Percentiles rank a stretch among this genome's conserved stretches.
phyloP scores from a whole-genome alignment of 1,140 invertebrate species.

The Diabrotica undecimpunctata region DNA sequence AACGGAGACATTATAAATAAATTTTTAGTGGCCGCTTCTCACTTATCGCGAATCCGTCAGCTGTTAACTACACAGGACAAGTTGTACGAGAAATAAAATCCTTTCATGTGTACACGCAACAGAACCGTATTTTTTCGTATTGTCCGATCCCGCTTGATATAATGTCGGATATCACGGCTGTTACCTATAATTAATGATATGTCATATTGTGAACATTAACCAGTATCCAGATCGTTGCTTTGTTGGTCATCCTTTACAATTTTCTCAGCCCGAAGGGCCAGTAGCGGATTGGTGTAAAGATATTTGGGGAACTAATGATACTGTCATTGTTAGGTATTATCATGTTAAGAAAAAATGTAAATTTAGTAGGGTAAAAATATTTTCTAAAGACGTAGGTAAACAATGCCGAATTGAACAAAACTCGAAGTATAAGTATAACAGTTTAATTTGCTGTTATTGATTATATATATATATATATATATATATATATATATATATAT shows the following conservation, averaged over 20 bases:
- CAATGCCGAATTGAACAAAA: no score
- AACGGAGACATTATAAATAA: background rate
- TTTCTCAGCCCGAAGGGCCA: background rate
- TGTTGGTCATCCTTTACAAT: background rate
- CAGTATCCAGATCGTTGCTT: conserved; percentile 3
- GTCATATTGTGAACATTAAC: conserved; percentile 8
- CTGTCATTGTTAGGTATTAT: background rate
- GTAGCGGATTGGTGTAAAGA: background rate
- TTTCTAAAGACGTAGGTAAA: no score
- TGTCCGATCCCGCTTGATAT: conserved; percentile 3
- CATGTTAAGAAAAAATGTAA: background rate
- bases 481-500: no score
- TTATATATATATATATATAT: no score
- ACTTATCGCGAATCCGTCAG: background rate
- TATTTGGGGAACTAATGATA: background rate
- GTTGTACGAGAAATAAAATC: background rate
- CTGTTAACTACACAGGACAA: background rate
- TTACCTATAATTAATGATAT: conserved; percentile 9
- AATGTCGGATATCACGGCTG: conserved; percentile 9
- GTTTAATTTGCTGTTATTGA: no score
- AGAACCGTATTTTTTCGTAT: conserved; percentile 4
- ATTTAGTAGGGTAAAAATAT: background rate
- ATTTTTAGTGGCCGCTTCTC: background rate
- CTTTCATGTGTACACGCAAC: conserved; percentile 9
- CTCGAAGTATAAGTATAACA: no score